Evolutionary conservation across 2,113 vertebrate genomes (phyloP).

Genomic region (Passer montanus): DNA sequence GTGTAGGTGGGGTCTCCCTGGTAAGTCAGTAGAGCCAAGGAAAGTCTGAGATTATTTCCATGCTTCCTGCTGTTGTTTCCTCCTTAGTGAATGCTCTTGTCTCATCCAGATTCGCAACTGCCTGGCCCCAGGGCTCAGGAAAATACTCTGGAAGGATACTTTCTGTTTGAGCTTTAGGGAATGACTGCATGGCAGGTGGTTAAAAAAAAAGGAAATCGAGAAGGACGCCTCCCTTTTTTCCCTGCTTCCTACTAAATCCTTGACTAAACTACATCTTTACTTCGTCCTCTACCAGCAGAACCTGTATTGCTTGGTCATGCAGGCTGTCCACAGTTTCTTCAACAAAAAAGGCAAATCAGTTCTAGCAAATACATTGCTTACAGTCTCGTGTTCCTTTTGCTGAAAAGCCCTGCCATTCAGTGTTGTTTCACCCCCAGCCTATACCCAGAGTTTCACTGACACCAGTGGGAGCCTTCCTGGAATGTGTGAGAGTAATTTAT

Average conservation of each 20-base stretch:
- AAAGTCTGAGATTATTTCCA: conserved; percentile 21
- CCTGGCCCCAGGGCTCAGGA: not conserved
- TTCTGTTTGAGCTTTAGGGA: not conserved
- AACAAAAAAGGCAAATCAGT: not conserved
- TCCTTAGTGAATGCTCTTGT: not conserved
- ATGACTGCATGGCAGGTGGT: not conserved
- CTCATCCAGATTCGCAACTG: not conserved
- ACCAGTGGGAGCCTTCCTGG: not conserved
- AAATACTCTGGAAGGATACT: not conserved
- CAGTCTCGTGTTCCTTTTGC: not conserved
- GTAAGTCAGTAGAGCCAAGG: not conserved
- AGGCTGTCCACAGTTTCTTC: not conserved
- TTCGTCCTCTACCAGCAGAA: not conserved
- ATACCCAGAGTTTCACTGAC: not conserved
- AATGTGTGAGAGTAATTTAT: not conserved
- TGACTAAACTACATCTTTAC: not conserved
- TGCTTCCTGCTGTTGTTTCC: conserved; percentile 33
- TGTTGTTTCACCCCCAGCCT: not conserved
- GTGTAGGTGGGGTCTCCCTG: conserved; percentile 22
- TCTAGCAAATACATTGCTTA: not conserved
- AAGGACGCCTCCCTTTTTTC: not conserved
- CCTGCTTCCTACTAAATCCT: not conserved
- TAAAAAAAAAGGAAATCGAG: not conserved
- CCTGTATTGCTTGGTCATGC: not conserved
- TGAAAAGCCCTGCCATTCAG: not conserved